A percentile compares a stretch with the other conserved stretches of the same genome.
Conservation (phyloP, 2,113 vertebrate genomes). For the Lontra canadensis region DNA sequence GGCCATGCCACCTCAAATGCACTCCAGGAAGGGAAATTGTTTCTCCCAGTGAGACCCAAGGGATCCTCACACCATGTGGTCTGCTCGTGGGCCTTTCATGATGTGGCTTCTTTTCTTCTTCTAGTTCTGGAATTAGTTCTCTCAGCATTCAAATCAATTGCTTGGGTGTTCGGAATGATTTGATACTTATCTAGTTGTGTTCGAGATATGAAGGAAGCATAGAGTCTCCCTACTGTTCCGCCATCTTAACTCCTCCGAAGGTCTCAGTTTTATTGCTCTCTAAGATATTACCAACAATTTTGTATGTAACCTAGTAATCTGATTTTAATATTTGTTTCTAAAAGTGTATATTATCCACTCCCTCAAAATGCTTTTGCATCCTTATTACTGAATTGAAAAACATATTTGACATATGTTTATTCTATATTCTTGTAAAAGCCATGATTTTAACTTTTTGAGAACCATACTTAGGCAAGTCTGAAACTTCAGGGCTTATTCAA, state of each 20-base stretch:
- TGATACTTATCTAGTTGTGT: not conserved
- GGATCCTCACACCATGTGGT: not conserved
- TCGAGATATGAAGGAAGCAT: not conserved
- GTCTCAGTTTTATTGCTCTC: not conserved
- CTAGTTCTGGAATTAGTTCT: not conserved
- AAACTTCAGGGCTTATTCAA: not conserved
- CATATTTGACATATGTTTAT: not conserved
- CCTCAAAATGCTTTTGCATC: not conserved
- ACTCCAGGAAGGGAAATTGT: not conserved
- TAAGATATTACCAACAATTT: not conserved
- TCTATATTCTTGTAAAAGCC: not conserved
- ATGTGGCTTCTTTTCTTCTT: not conserved
- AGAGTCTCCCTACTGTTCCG: not conserved
- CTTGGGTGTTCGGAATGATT: not conserved
- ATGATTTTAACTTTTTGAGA: not conserved
- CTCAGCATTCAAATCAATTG: not conserved
- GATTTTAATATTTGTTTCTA: not conserved
- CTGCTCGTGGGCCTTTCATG: not conserved
- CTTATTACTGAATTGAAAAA: not conserved
- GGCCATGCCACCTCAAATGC: not conserved
- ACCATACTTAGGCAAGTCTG: not conserved
- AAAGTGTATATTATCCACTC: not conserved
- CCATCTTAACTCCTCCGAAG: not conserved
- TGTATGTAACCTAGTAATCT: not conserved
- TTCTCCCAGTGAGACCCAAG: not conserved